Percentiles rank a stretch among this genome's conserved stretches.
Evolutionary conservation across 2,888 invertebrate genomes (phyloP).

Genomic region (Drosophila putrida): DNA sequence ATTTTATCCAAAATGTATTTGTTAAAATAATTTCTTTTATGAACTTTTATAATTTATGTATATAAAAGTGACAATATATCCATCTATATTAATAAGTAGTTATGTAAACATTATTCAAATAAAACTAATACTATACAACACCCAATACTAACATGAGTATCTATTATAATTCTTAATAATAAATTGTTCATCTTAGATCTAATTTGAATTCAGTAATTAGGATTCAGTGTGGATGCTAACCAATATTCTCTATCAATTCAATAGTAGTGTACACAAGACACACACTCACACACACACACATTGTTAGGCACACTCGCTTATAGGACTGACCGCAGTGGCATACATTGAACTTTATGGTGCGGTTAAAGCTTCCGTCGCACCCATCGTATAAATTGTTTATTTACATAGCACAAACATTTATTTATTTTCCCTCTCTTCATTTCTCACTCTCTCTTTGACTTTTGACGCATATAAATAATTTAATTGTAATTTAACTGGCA

Average conservation of each 20-base stretch:
- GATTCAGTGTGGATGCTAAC: not conserved
- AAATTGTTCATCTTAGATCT: too few species aligned
- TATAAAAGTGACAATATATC: too few species aligned
- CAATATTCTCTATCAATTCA: constrained; percentile 17
- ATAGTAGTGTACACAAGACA: constrained; percentile 12
- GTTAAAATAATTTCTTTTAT: too few species aligned
- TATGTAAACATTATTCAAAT: too few species aligned
- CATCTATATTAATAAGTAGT: too few species aligned
- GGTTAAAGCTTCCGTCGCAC: constrained; percentile 56
- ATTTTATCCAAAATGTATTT: too few species aligned
- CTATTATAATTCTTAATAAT: too few species aligned
- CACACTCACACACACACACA: constrained; percentile 13
- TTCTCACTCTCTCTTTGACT: constrained; percentile 3
- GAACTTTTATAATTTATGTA: too few species aligned
- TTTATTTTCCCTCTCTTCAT: constrained; percentile 18
- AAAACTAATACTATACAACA: too few species aligned
- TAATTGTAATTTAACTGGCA: constrained; percentile 67
- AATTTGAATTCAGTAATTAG: not conserved
- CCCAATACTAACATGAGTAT: too few species aligned
- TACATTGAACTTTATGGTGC: constrained; percentile 66
- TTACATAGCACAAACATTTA: constrained; percentile 55
- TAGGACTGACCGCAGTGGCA: constrained; percentile 52
- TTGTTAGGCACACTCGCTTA: constrained; percentile 2
- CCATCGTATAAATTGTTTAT: constrained; percentile 65
- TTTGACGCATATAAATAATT: constrained; percentile 49